A percentile compares a stretch with the other conserved stretches of the same genome.
These are phyloP conservation scores for Lycaon pictus DNA, from an alignment of 2,113 vertebrate genomes.

Conservation along the genomic window DNA sequence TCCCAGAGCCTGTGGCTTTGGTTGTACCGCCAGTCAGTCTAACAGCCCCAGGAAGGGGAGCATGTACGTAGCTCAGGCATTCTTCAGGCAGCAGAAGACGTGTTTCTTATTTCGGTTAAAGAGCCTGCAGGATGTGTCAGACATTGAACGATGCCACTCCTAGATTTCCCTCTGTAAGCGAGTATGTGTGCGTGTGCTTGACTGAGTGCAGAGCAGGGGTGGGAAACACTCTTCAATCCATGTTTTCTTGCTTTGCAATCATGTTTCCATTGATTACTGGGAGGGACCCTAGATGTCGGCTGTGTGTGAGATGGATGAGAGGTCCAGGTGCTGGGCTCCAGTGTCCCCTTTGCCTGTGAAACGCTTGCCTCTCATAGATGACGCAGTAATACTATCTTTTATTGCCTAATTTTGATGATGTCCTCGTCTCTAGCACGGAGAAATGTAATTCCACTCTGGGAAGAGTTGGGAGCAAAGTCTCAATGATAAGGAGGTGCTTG, in stretches of 20 bases:
- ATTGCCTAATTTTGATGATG: neutral
- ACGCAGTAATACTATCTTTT: neutral
- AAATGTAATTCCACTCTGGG: neutral
- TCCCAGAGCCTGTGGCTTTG: neutral
- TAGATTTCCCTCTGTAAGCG: neutral
- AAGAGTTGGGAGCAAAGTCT: slow-evolving; percentile 29
- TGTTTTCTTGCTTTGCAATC: neutral
- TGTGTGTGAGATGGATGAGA: neutral
- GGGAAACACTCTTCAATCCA: neutral
- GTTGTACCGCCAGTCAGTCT: neutral
- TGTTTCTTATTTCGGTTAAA: neutral
- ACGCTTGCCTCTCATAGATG: neutral
- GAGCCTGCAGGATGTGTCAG: neutral
- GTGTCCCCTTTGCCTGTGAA: neutral
- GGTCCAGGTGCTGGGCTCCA: neutral
- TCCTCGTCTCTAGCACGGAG: neutral
- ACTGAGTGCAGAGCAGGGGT: neutral
- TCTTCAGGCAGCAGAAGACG: neutral
- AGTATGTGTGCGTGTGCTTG: neutral
- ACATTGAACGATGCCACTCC: neutral
- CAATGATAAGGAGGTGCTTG: neutral
- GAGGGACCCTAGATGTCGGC: neutral
- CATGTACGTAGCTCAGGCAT: neutral
- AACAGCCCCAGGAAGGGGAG: neutral
- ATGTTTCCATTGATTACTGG: neutral